Base-by-base conservation (phyloP, 64 coral and sea anemone species). In the Trachythela sp. region DNA sequence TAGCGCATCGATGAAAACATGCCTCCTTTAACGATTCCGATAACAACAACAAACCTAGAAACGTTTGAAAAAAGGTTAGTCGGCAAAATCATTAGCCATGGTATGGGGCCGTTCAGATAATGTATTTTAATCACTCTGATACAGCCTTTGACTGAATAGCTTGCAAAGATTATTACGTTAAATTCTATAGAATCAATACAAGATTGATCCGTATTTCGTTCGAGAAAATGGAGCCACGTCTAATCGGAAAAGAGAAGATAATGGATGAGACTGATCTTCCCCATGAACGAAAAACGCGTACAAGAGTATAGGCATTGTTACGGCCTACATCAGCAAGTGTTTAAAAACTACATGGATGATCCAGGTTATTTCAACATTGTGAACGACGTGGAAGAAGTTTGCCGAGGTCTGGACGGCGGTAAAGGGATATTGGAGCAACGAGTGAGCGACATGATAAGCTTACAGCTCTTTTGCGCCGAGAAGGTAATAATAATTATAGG, bases 181-280 rank as follows among this genome's bases (percentile, higher is more conserved):
- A 33, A 13, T 40, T 60, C 31, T n/a, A 20, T 77, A 85, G 80
- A 50, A 49, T 48, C 15, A 90, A 84, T 31, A 86, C 83, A 24
- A 10, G 58, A 13, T 86, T 80, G 89, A 52, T 86, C 6, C 2
- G 84, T 1, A 85, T 91, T 30, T 35, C 83, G 11, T 91, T 91
- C 29, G 89, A 91, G 20, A 70, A 59, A 48, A 38, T 91, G 0
- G 39, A 91, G 32, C 89, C 83, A 1, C 84, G 67, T 40, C 15
- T 91, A 8, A 48, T 64, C 31, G 89, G 84, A 3, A 40, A 4
- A 18, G 54, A 91, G 10, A 86, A 56, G 31, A 2, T 72, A 3
- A 49, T 45, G 17, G 89, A 83, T 1, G 89, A 91, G 30, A 30
- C 34, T 2, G 9, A 22, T 1, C 37, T 91, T 2, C 6, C 39